Evolutionary conservation across 2,113 vertebrate genomes (phyloP).

Genomic region (Anser brachyrhynchus): DNA sequence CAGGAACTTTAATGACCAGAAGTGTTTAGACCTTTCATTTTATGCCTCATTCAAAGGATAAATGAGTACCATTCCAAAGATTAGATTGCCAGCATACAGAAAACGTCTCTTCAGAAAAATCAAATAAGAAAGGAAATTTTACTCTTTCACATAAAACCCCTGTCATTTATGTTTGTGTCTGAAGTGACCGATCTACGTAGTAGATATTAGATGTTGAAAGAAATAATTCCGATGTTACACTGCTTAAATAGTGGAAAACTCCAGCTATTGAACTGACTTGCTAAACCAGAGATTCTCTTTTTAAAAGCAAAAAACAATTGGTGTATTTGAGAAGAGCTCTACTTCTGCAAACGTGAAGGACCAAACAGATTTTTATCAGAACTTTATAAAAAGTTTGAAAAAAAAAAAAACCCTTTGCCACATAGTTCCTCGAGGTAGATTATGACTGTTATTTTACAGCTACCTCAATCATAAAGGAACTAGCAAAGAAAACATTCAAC

Average conservation of each 20-base stretch:
- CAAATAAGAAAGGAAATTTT: constrained; percentile 29
- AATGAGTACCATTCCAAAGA: constrained; percentile 31
- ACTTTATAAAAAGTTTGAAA: constrained; percentile 4
- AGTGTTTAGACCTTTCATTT: constrained; percentile 40
- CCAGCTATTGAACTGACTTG: constrained; percentile 10
- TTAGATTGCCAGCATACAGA: constrained; percentile 10
- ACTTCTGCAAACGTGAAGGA: constrained; percentile 25
- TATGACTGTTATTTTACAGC: not conserved
- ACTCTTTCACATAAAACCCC: not conserved
- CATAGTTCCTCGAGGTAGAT: not conserved
- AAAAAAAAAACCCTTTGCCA: constrained; percentile 13
- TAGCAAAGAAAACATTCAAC: not conserved
- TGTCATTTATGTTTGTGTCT: constrained; percentile 11
- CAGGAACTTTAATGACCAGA: constrained; percentile 29
- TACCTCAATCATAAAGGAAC: not conserved
- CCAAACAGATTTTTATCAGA: constrained; percentile 23
- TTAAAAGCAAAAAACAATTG: not conserved
- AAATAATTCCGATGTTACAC: constrained; percentile 25
- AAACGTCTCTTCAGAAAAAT: not conserved
- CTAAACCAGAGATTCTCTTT: constrained; percentile 36
- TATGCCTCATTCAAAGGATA: constrained; percentile 49
- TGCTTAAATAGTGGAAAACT: constrained; percentile 14
- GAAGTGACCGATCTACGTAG: constrained; percentile 37
- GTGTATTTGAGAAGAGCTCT: constrained; percentile 20
- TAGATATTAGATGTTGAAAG: constrained; percentile 38